Conservation (phyloP, 1,140 invertebrate genomes). For the Tetragnatha versicolor region DNA sequence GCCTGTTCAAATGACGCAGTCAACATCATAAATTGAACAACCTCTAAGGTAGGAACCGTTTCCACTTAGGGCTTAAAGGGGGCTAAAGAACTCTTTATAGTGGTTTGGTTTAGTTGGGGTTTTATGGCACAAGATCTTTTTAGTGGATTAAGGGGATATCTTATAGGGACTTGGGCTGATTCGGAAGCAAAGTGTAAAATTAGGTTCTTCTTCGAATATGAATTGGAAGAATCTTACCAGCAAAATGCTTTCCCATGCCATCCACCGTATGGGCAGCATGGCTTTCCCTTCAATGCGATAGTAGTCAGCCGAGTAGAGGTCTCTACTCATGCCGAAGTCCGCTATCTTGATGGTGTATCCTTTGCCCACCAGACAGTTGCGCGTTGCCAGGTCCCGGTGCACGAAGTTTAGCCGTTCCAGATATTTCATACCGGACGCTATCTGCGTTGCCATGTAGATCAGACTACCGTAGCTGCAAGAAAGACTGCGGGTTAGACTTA, state of each 20-base stretch:
- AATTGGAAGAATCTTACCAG: constrained; percentile 75
- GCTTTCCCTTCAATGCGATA: constrained; percentile 67
- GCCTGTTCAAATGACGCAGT: too few species aligned
- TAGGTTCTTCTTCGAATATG: too few species aligned
- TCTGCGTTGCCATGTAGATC: constrained; percentile 75
- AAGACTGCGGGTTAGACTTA: too few species aligned
- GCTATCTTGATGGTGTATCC: constrained; percentile 62
- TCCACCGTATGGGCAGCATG: constrained; percentile 78
- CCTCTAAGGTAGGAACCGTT: too few species aligned
- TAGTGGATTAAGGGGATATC: too few species aligned
- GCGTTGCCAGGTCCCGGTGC: constrained; percentile 78
- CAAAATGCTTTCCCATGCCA: constrained; percentile 85
- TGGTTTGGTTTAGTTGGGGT: too few species aligned
- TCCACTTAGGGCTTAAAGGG: too few species aligned
- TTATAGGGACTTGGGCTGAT: too few species aligned
- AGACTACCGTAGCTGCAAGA: constrained; percentile 73
- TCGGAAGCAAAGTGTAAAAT: too few species aligned
- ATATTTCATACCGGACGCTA: constrained; percentile 86
- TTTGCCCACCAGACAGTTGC: constrained; percentile 65
- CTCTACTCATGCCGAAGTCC: constrained; percentile 65
- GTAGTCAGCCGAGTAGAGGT: constrained; percentile 65
- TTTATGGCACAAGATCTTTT: too few species aligned
- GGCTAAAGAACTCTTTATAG: too few species aligned
- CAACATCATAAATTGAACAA: too few species aligned
- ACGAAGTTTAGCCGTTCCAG: constrained; percentile 81